Evolutionary conservation across 2,888 invertebrate genomes (phyloP), one percentile per base, ranked within the genome.

Genomic region (Scaptomyza cyrtandrae): DNA sequence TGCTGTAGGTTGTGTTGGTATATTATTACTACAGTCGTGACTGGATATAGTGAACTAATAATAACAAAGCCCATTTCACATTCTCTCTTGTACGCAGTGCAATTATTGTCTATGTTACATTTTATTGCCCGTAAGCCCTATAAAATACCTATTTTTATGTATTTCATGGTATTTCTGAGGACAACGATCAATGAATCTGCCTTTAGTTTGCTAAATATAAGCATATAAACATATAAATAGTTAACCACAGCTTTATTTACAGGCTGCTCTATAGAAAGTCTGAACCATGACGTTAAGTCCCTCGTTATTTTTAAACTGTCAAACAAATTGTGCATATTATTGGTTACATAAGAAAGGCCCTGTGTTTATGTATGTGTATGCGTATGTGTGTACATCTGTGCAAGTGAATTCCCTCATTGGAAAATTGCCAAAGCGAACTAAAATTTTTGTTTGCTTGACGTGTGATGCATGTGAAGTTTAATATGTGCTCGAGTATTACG

Each of bases 381-480:
- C 24, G 43, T 43, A 6, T 13, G 19, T 44, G 6, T 13, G 16
- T 5, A 5, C 9, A 10, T 16, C 24, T 55, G 7, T 10, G 4
- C 37, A 45, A 29, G 24, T 11, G 39, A 13, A 33, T 35, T 35
- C 24, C 29, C 33, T 16, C 9, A 24, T 27, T 35, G 58, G 41
- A 24, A 43, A 31, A 31, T 55, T 13, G 50, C 11, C 41, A 65
- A 49, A 27, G 13, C 19, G 9, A 45, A 19, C 35, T 53, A 9
- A 3, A 44, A 44, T 16, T 54, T 55, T 67, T 24, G 16, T 10
- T 45, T 4, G 9, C 37, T 46, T 37, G n/a, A n/a, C 10, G 49
- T 33, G 48, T 48, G 64, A 37, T 52, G 52, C 68, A 55, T 39
- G 39, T 41, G 39, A 39, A 55, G 37, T 31, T 33, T 19, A 10